These are phyloP conservation scores for Zygogramma bicolorata DNA, from an alignment of 2,888 invertebrate species.

Conservation along the genomic window DNA sequence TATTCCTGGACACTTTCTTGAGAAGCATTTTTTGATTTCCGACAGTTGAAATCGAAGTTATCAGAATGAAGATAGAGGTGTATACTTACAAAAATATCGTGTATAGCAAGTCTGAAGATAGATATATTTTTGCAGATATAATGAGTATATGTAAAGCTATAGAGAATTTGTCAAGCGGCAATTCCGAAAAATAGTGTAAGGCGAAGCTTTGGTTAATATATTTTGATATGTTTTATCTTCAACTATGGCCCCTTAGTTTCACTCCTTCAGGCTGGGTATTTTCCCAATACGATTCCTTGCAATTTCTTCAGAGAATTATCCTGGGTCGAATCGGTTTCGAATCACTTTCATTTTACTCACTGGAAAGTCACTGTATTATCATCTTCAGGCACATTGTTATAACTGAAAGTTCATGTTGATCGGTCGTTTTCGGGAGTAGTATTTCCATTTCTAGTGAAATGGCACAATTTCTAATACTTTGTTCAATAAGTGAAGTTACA, in stretches of 20 bases:
- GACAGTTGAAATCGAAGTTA: neutral
- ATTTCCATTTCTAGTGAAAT: neutral
- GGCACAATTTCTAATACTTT: neutral
- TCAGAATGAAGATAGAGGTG: neutral
- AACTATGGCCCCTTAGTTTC: conserved; percentile 50
- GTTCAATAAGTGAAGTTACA: neutral
- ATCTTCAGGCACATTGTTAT: conserved; percentile 14
- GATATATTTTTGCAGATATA: conserved; percentile 30
- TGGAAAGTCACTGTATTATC: conserved; percentile 12
- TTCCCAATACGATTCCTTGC: neutral
- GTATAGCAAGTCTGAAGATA: conserved; percentile 19
- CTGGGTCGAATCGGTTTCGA: conserved; percentile 62
- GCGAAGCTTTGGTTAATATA: conserved; percentile 35
- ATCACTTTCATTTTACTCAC: conserved; percentile 54
- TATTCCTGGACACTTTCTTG: neutral
- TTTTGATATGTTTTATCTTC: conserved; percentile 44
- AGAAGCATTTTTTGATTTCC: neutral
- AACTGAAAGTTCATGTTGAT: neutral
- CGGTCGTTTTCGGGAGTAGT: neutral
- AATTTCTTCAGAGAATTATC: conserved; percentile 50
- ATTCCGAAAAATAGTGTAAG: conserved; percentile 34
- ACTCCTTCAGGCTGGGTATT: neutral
- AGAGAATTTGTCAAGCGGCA: conserved; percentile 13
- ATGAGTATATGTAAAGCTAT: conserved; percentile 19
- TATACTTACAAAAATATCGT: conserved; percentile 36